phyloP scores from a whole-genome alignment of 2,888 invertebrate species.

The Lobophora halterata region DNA sequence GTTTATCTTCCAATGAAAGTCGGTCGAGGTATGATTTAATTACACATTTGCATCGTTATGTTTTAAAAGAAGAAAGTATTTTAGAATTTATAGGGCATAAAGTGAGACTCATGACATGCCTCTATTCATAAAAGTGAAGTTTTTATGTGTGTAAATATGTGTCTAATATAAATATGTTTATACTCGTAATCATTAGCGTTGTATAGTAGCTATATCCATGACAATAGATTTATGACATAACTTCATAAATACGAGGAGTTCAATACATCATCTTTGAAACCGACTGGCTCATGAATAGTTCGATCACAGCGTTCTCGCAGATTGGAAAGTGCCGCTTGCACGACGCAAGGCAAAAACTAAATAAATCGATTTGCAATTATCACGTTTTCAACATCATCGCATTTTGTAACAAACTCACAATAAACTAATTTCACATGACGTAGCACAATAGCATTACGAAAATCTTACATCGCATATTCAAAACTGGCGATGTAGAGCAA shows the following conservation, averaged over 20 bases:
- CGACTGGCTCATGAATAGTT: constrained; percentile 44
- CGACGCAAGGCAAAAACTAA: constrained; percentile 26
- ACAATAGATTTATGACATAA: too few relatives aligned
- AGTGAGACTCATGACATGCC: too few relatives aligned
- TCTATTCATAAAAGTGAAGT: too few relatives aligned
- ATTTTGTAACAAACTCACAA: constrained; percentile 40
- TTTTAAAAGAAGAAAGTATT: too few relatives aligned
- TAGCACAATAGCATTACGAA: constrained; percentile 34
- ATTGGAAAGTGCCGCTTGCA: constrained; percentile 46
- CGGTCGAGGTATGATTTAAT: too few relatives aligned
- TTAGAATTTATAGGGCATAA: too few relatives aligned
- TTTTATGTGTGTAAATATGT: too few relatives aligned
- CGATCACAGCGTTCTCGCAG: constrained; percentile 41
- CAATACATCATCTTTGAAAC: constrained; percentile 6
- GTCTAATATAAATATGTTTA: too few relatives aligned
- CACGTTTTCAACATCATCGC: constrained; percentile 41
- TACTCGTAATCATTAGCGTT: too few relatives aligned
- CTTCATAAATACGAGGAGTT: constrained; percentile 2
- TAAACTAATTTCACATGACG: constrained; percentile 36
- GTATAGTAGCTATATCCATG: too few relatives aligned
- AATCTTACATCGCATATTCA: constrained; percentile 22
- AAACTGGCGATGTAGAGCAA: constrained; percentile 22
- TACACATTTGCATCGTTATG: too few relatives aligned
- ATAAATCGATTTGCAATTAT: constrained; percentile 34
- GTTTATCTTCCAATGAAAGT: too few relatives aligned